Base-by-base conservation (phyloP, 2,113 vertebrate genomes). In the Monopterus albus region DNA sequence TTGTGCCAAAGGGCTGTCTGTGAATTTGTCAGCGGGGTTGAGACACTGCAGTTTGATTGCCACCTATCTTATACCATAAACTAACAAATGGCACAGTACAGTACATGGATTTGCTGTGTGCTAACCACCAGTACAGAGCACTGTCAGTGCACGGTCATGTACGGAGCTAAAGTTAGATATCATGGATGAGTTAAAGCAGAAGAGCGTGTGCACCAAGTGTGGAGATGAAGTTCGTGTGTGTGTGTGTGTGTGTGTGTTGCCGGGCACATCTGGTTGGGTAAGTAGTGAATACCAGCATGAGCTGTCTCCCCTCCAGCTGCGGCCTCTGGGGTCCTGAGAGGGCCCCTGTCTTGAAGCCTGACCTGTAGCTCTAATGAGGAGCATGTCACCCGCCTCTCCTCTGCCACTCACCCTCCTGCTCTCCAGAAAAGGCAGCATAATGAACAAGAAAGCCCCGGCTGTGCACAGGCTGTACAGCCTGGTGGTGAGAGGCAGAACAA, bases 261-360 rank as follows among this genome's bases (percentile, higher is more conserved):
- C 38, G 36, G 20, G 5, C 13, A 14, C 33, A 2, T 31, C 31
- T 70, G 26, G 59, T 65, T 80, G 55, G 38, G 66, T 66, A 71
- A 74, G 69, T 69, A 78, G 78, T 78, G 64, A 55, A 35, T 56
- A 40, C 38, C 66, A 64, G 56, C 25, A 3, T 51, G 75, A 57
- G 69, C 18, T 5, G 3, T 38, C 51, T 33, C n/a, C 12, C n/a
- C 18, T 60, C 64, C 69, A 60, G 74, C 79, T 73, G 79, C 49
- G 74, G 35, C 28, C 53, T 39, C 25, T 1, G 21, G 36, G 35
- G 23, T 15, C 11, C 7, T 7, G 29, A 7, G 59, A 12, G 45
- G 36, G 26, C n/a, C 39, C 66, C 36, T 2, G 2, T 52, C 52
- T 20, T 14, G 17, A 26, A 26, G 45, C 18, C 52, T 65, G 65